A percentile compares a stretch with the other conserved stretches of the same genome.
Evolutionary conservation across 1,140 invertebrate genomes (phyloP).

Genomic region (Penaeus japonicus): DNA sequence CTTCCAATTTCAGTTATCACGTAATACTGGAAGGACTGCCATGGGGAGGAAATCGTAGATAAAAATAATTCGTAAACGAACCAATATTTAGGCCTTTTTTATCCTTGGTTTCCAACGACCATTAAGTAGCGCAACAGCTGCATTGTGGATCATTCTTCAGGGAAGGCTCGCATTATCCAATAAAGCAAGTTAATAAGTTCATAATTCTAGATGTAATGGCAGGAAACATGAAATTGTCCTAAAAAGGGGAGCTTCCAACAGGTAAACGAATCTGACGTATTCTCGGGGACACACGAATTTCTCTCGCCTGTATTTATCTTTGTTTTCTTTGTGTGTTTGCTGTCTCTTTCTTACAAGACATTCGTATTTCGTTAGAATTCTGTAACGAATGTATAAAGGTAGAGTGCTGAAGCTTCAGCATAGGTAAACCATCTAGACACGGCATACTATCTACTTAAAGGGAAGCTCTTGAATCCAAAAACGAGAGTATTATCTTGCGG

Average conservation of each 20-base stretch:
- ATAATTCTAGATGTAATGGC: constrained; percentile 14
- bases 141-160: neutral
- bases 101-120: neutral
- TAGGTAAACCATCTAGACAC: no score
- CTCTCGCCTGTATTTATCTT: neutral
- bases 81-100: neutral
- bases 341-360: no score
- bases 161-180: constrained; percentile 24
- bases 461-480: no score
- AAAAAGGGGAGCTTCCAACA: neutral
- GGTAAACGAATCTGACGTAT: neutral
- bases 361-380: no score
- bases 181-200: constrained; percentile 27
- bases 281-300: neutral
- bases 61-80: constrained; percentile 6
- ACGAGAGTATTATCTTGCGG: no score
- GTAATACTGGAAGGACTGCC: constrained; percentile 36
- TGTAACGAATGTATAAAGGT: no score
- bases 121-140: neutral
- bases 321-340: neutral
- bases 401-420: no score
- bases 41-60: constrained; percentile 25
- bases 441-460: no score
- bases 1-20: constrained; percentile 44
- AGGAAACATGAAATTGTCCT: constrained; percentile 26